Percentiles rank a stretch among this genome's conserved stretches.
These are phyloP conservation scores for Siniperca obscura DNA, from an alignment of 2,797 vertebrate genomes.

Conservation along the genomic window DNA sequence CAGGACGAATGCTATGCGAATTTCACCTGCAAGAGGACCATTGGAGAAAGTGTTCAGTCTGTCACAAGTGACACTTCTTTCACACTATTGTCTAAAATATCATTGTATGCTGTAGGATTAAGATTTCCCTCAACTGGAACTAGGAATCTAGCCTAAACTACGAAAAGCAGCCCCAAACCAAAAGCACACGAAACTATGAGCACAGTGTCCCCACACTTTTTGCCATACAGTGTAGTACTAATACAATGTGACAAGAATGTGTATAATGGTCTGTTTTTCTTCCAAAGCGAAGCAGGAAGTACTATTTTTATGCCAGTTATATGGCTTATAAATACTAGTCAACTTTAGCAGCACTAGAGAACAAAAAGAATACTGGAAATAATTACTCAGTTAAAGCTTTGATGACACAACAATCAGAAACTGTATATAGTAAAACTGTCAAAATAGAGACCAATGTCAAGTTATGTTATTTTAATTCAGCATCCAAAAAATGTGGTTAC, in stretches of 20 bases:
- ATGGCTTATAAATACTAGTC: neutral
- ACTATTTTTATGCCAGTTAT: neutral
- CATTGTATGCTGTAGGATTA: neutral
- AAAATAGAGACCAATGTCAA: neutral
- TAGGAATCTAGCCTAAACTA: neutral
- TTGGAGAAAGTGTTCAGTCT: neutral
- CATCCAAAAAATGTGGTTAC: conserved; percentile 50
- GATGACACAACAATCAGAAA: conserved; percentile 21
- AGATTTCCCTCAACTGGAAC: neutral
- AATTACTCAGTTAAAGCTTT: conserved; percentile 11
- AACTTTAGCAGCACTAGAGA: conserved; percentile 2
- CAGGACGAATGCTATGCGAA: conserved; percentile 95
- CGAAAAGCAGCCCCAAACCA: neutral
- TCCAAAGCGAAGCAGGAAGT: neutral
- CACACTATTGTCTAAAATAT: neutral
- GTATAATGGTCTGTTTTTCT: neutral
- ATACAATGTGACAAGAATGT: neutral
- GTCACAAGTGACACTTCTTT: neutral
- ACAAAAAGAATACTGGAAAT: neutral
- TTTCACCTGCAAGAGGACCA: conserved; percentile 89
- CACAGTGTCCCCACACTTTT: neutral
- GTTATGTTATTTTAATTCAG: conserved; percentile 53
- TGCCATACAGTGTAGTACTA: too few relatives aligned
- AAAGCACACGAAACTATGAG: neutral
- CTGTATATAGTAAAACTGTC: neutral